phyloP scores from a whole-genome alignment of 2,888 invertebrate genomes.

The Harmothoe impar region DNA sequence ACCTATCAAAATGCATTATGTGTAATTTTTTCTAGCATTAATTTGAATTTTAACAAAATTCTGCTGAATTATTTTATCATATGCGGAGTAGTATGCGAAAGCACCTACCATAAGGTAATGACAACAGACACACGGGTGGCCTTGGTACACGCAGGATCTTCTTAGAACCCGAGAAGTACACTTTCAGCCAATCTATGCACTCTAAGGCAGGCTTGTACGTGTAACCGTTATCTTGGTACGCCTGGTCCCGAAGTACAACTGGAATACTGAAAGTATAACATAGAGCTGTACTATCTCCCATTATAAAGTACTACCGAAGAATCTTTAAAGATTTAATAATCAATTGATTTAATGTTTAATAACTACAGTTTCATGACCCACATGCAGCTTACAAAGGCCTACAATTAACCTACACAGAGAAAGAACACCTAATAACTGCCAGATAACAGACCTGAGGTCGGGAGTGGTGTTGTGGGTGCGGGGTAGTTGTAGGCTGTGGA shows the following conservation, averaged over 20 bases:
- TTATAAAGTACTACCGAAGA: neutral
- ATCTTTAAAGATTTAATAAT: neutral
- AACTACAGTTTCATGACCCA: too few relatives aligned
- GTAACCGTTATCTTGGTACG: slow-evolving; percentile 77
- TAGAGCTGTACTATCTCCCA: neutral
- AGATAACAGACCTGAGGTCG: too few relatives aligned
- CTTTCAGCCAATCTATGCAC: slow-evolving; percentile 77
- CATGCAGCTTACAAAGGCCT: too few relatives aligned
- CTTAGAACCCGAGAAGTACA: slow-evolving; percentile 73
- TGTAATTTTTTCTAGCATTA: too few relatives aligned
- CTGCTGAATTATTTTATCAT: too few relatives aligned
- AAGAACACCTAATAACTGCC: too few relatives aligned
- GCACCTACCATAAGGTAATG: slow-evolving; percentile 42
- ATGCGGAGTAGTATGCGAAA: neutral
- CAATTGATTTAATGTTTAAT: too few relatives aligned
- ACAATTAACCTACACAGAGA: too few relatives aligned
- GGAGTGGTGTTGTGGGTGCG: neutral
- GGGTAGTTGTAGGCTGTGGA: slow-evolving; percentile 72
- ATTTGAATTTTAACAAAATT: too few relatives aligned
- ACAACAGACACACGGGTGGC: slow-evolving; percentile 28
- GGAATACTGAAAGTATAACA: slow-evolving; percentile 1
- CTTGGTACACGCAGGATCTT: neutral
- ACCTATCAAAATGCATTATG: too few relatives aligned
- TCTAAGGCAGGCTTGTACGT: slow-evolving; percentile 77
- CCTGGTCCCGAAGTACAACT: slow-evolving; percentile 36